phyloP scores from a whole-genome alignment of 2,797 vertebrate species.

The Hippocampus kuda region DNA sequence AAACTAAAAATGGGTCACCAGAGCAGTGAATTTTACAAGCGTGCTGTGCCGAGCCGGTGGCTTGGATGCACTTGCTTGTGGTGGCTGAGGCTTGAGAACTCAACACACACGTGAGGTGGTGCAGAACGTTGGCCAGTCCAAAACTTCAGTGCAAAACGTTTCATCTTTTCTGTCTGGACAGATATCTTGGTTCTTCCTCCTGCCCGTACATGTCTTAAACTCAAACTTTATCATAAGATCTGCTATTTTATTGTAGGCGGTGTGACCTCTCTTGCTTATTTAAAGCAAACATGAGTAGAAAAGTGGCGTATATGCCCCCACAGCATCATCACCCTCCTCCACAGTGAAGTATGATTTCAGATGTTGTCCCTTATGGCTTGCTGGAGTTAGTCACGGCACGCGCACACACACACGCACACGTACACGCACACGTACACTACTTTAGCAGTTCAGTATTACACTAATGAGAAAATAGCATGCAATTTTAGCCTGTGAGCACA shows the following conservation, averaged over 20 bases:
- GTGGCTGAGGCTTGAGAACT: neutral
- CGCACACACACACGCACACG: too few species aligned
- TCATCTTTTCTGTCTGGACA: neutral
- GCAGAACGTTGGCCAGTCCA: neutral
- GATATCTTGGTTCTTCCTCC: neutral
- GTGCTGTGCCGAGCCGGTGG: neutral
- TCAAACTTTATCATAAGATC: slow-evolving; percentile 25
- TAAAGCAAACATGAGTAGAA: neutral
- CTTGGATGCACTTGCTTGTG: slow-evolving; percentile 2
- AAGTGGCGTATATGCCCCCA: neutral
- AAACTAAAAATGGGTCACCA: neutral
- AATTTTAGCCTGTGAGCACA: neutral
- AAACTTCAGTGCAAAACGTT: neutral
- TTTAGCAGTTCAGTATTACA: neutral
- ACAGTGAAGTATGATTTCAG: slow-evolving; percentile 1
- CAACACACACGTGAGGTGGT: neutral
- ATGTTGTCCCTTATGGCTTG: neutral
- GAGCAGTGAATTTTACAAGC: neutral
- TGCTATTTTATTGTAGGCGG: slow-evolving; percentile 6
- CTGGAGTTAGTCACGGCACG: neutral
- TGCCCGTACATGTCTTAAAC: slow-evolving; percentile 24
- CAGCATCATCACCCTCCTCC: neutral
- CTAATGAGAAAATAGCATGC: slow-evolving; percentile 1
- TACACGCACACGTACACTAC: neutral
- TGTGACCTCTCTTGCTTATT: slow-evolving; percentile 1